Base-by-base conservation (phyloP, 2,797 vertebrate genomes). In the Kryptopterus vitreolus region DNA sequence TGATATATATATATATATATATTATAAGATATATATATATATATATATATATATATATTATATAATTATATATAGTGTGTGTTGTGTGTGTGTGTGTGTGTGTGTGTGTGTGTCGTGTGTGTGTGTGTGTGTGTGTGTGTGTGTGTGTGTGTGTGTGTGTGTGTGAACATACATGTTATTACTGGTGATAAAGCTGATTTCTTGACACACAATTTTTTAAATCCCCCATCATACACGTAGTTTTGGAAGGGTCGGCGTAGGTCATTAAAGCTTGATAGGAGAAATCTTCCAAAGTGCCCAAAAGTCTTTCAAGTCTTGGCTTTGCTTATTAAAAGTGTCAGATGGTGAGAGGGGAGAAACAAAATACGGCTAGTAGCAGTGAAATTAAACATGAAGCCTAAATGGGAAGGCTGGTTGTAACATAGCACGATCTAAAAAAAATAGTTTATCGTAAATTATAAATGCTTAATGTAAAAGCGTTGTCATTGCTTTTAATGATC, bases 291-390 rank as follows among this genome's bases (percentile, higher is more conserved):
- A 62, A 62, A 61, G 29, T 31, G 16, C 33, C 2, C 59, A 62
- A 33, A n/a, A 33, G 58, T 61, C 16, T 31, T 31, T 33, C 9
- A 62, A 62, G 15, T 62, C 59, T 33, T 33, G 29, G 6, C 7
- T 62, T 62, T 33, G 59, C 7, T 62, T 62, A 62, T 62, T 62
- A 62, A 18, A 62, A 62, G 18, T 62, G 59, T 62, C 16, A 61
- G 29, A 16, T 33, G 29, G 59, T 62, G 29, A 61, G 26, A 62
- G 3, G 15, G 18, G 59, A 18, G 31, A 62, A 15, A 62, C 58
- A 61, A 61, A 61, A 61, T 59, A 31, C 24, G 57, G 6, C 10
- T 29, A 2, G 57, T 6, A 61, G 59, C 59, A 61, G 3, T 5
- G 29, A 62, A 62, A 62, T 62, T 18, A 62, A 62, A 62, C 59